A percentile compares a stretch with the other conserved stretches of the same genome.
Evolutionary conservation across 2,113 vertebrate genomes (phyloP).

Genomic region (Casuarius casuarius): DNA sequence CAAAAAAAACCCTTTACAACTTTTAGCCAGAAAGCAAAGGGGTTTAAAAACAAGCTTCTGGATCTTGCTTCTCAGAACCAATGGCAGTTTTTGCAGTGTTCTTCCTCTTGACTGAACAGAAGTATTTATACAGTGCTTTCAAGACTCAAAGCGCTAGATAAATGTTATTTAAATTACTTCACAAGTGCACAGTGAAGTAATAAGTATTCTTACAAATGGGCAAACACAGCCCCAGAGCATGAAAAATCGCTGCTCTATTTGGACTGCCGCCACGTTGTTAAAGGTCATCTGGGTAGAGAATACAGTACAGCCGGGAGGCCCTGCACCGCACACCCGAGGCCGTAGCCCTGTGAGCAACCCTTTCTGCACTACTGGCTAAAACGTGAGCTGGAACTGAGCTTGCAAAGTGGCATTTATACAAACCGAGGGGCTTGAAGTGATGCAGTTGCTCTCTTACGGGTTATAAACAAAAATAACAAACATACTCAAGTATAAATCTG

Average conservation of each 20-base stretch:
- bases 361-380: not conserved
- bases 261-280: not conserved
- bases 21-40: slow-evolving; percentile 3
- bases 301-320: slow-evolving; percentile 11
- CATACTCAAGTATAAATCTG: not conserved
- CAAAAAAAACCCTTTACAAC: not conserved
- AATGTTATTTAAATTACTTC: not conserved
- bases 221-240: not conserved
- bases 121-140: slow-evolving; percentile 13
- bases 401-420: not conserved
- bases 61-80: not conserved
- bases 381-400: not conserved
- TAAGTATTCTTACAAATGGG: not conserved
- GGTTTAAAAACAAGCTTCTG: not conserved
- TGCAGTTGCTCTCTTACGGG: not conserved
- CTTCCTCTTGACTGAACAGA: not conserved
- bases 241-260: rapidly evolving
- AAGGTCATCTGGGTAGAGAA: slow-evolving; percentile 26
- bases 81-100: not conserved
- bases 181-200: not conserved
- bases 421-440: not conserved
- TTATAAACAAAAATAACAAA: not conserved
- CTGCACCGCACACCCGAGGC: not conserved
- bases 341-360: not conserved
- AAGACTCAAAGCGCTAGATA: not conserved